Percentiles rank a stretch among this genome's conserved stretches.
phyloP scores from a whole-genome alignment of 2,113 vertebrate species.

The Pongo abelii region DNA sequence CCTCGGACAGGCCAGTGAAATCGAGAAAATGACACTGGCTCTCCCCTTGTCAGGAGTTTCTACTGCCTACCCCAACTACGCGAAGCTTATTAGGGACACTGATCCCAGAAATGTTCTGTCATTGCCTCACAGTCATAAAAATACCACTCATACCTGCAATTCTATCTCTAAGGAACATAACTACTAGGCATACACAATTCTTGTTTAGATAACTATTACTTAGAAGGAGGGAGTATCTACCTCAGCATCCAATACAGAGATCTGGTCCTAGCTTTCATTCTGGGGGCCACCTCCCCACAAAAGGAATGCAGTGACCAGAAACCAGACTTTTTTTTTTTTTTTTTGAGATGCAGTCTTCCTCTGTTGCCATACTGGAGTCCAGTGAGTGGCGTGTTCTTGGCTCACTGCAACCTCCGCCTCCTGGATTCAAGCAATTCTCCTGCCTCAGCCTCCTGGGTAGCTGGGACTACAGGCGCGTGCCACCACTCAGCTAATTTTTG shows the following conservation, averaged over 20 bases:
- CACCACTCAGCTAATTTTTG: too few relatives aligned
- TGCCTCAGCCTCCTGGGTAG: too few relatives aligned
- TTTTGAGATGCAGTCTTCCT: too few relatives aligned
- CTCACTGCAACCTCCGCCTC: too few relatives aligned
- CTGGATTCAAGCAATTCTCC: too few relatives aligned
- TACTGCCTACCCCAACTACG: neutral
- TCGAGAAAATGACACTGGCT: neutral
- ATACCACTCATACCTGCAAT: too few relatives aligned
- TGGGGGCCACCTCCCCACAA: neutral
- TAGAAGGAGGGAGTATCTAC: neutral
- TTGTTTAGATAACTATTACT: neutral
- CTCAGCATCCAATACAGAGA: neutral
- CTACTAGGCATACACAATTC: neutral
- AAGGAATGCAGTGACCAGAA: neutral
- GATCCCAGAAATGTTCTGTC: neutral
- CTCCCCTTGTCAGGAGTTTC: neutral
- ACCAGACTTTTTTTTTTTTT: too few relatives aligned
- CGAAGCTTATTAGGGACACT: too few relatives aligned
- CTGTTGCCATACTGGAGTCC: too few relatives aligned
- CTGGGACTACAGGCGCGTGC: too few relatives aligned
- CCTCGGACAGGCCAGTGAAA: neutral
- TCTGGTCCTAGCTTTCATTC: neutral
- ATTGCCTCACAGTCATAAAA: neutral
- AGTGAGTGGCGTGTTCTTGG: too few relatives aligned
- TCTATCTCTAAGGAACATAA: neutral